A percentile compares a stretch with the other conserved stretches of the same genome.
Evolutionary conservation across 2,113 vertebrate genomes (phyloP).

Genomic region (Lepus europaeus): DNA sequence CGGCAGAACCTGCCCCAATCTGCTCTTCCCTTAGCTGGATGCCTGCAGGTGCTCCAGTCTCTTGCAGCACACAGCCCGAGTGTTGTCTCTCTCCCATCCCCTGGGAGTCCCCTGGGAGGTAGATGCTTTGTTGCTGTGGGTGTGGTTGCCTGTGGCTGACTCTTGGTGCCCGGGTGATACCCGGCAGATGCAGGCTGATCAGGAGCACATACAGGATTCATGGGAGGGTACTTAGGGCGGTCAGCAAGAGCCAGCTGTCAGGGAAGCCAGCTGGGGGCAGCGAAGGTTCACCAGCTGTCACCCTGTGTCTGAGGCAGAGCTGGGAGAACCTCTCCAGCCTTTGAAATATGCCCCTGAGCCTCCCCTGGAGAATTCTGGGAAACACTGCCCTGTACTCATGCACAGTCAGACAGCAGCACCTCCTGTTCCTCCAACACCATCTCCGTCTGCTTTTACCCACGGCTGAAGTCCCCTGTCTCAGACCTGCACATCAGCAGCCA

Average conservation of each 20-base stretch:
- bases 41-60: too few species aligned
- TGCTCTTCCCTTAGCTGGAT: fast-evolving
- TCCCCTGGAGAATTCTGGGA: background rate
- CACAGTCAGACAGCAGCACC: background rate
- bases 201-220: background rate
- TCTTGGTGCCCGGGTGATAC: background rate
- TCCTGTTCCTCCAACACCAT: background rate
- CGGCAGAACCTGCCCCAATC: fast-evolving
- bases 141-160: background rate
- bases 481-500: background rate
- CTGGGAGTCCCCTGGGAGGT: background rate
- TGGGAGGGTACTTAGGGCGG: background rate
- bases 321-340: background rate
- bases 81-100: background rate
- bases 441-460: background rate
- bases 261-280: background rate
- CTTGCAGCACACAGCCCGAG: too few species aligned
- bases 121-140: background rate
- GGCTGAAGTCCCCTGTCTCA: background rate
- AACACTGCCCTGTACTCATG: background rate
- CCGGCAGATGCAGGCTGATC: background rate
- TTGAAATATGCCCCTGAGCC: background rate
- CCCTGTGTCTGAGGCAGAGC: background rate
- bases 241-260: background rate
- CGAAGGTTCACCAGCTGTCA: background rate